Percentiles rank a stretch among this genome's conserved stretches.
phyloP scores from a whole-genome alignment of 2,888 invertebrate species.

The Drosophila nr. medialis region DNA sequence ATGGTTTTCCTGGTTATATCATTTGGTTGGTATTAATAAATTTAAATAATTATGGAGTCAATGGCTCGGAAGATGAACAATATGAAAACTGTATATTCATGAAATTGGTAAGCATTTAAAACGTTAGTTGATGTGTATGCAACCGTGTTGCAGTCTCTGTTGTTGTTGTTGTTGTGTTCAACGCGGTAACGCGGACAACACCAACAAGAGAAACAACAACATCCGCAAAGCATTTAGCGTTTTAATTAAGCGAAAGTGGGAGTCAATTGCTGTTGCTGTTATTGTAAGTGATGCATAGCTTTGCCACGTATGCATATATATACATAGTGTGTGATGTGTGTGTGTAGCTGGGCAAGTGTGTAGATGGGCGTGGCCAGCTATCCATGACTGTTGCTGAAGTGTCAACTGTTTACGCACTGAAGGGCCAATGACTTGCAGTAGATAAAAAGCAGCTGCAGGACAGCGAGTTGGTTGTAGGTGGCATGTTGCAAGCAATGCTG shows the following conservation, averaged over 20 bases:
- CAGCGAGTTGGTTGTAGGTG: conserved; percentile 5
- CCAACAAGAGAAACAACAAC: conserved; percentile 38
- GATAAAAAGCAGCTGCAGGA: conserved; percentile 11
- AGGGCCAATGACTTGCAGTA: conserved; percentile 70
- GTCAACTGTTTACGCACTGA: conserved; percentile 63
- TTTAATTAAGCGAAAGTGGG: conserved; percentile 76
- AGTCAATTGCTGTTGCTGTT: conserved; percentile 42
- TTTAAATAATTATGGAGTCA: conserved; percentile 2
- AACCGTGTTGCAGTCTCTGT: conserved; percentile 22
- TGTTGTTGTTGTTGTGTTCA: conserved; percentile 17
- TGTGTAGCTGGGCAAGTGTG: background rate
- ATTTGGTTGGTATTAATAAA: background rate
- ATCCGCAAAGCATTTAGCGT: conserved; percentile 68
- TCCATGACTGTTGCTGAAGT: conserved; percentile 57
- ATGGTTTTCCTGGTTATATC: background rate
- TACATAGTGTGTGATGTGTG: background rate
- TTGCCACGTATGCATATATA: background rate
- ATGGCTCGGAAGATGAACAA: conserved; percentile 7
- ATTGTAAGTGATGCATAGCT: conserved; percentile 19
- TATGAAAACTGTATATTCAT: conserved; percentile 21
- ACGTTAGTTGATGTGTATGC: conserved; percentile 21
- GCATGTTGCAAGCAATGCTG: conserved; percentile 44
- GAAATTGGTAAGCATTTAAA: background rate
- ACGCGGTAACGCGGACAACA: conserved; percentile 13
- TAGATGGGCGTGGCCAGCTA: conserved; percentile 46